phyloP scores from a whole-genome alignment of 2,113 vertebrate species.

The Sinocyclocheilus anophthalmus region DNA sequence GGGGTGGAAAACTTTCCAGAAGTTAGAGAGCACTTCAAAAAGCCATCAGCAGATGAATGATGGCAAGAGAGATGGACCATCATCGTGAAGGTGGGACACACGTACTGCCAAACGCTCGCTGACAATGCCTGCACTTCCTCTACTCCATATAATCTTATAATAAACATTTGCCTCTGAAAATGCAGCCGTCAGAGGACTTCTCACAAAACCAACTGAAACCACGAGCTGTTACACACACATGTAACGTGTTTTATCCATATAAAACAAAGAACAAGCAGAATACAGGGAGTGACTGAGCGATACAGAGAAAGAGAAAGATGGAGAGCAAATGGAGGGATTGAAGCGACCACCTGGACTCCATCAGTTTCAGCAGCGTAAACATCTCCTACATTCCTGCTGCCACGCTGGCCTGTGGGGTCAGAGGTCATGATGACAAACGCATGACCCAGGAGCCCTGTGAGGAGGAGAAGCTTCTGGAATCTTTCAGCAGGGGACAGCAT shows the following conservation, averaged over 20 bases:
- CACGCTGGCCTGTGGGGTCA: slow-evolving; percentile 93
- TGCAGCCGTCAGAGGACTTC: background rate
- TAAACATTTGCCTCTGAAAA: background rate
- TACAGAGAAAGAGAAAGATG: slow-evolving; percentile 41
- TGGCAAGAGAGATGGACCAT: slow-evolving; percentile 64
- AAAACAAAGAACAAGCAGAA: background rate
- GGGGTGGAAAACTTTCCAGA: slow-evolving; percentile 72
- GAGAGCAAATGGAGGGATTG: slow-evolving; percentile 64
- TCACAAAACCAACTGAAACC: background rate
- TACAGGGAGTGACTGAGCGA: background rate
- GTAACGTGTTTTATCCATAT: background rate
- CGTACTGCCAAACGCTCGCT: background rate
- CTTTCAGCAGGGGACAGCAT: slow-evolving; percentile 87
- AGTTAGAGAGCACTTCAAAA: slow-evolving; percentile 72
- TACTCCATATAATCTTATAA: background rate
- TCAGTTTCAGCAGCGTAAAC: slow-evolving; percentile 98
- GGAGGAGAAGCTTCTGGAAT: slow-evolving; percentile 91
- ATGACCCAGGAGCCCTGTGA: slow-evolving; percentile 88
- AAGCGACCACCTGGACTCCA: slow-evolving; percentile 92
- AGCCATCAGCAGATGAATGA: slow-evolving; percentile 67
- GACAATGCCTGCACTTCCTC: slow-evolving; percentile 8
- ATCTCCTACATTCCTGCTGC: slow-evolving; percentile 91
- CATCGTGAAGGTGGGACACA: slow-evolving; percentile 39
- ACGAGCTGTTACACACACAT: background rate
- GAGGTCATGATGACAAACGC: slow-evolving; percentile 91